Base-by-base conservation (phyloP, 1,140 invertebrate species). In the Plutomurus gul region DNA sequence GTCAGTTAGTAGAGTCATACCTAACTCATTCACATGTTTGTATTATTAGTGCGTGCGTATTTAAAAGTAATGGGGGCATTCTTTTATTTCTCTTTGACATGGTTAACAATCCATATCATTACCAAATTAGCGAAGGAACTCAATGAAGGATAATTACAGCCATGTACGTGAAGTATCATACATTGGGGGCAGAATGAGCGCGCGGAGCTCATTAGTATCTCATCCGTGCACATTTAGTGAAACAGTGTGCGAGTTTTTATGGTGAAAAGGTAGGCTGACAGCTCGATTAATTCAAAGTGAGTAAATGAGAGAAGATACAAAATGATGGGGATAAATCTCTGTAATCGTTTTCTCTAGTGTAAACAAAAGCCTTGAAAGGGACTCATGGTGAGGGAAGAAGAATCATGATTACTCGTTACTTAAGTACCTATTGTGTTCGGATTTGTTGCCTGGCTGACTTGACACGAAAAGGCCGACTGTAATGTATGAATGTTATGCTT, bases 371-470 rank as follows among this genome's bases (percentile, higher is more conserved):
- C 36, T 65, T 65, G 25, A 65, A 65, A 65, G 27, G 56, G 56
- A 65, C 56, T 65, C 36, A 30, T 65, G 56, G 27, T 65, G 56
- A 65, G 36, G 56, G 36, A 65, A 65, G 56, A 65, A 65, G 56
- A 65, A 27, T 65, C 56, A 65, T 65, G 56, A 65, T 65, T 65
- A 65, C 56, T 25, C 56, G 56, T 65, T 65, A 65, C 56, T 65
- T 65, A 65, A 65, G 56, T 65, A 65, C 27, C 56, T 65, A 65
- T 65, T 65, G 56, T 65, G 56, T 65, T 65, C 56, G 56, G 56
- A 65, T 65, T 65, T 65, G 56, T 65, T 65, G 56, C 56, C 56
- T 65, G 27, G 56, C 36, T 65, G 56, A 30, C 27, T 65, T 65
- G 56, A 65, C 56, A 65, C 36, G 56, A 65, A 65, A 65, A 65